Conservation (phyloP, 2,888 invertebrate genomes). For the Macrosiphum euphorbiae region DNA sequence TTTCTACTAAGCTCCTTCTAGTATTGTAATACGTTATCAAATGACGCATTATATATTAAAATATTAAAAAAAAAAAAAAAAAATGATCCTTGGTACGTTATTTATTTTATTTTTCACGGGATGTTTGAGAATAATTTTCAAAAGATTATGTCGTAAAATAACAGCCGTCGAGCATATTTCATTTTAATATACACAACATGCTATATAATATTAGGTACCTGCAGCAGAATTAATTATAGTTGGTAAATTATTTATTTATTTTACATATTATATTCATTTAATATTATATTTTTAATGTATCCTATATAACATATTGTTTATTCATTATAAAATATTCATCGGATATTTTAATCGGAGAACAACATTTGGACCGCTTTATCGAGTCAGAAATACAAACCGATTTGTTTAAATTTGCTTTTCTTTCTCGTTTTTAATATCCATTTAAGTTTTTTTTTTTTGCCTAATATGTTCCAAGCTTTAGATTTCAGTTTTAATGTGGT, state of each 20-base stretch:
- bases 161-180: not conserved
- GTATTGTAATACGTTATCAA: not conserved
- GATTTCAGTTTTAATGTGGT: not conserved
- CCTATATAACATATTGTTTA: not conserved
- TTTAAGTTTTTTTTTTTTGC: not conserved
- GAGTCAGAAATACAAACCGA: not conserved
- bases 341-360: not conserved
- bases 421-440: not conserved
- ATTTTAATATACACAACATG: not conserved
- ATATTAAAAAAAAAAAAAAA: no score
- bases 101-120: not conserved
- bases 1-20: not conserved
- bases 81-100: not conserved
- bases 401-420: not conserved
- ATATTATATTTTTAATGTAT: not conserved
- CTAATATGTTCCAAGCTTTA: not conserved
- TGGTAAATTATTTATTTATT: not conserved
- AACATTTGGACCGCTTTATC: not conserved
- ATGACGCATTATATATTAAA: not conserved
- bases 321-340: not conserved
- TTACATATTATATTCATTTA: not conserved
- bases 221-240: not conserved
- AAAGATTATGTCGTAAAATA: not conserved
- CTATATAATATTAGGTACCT: not conserved
- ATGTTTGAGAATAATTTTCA: not conserved